Evolutionary conservation across 2,113 vertebrate genomes (phyloP), one percentile per base, ranked within the genome.

Genomic region (Sceloporus undulatus): DNA sequence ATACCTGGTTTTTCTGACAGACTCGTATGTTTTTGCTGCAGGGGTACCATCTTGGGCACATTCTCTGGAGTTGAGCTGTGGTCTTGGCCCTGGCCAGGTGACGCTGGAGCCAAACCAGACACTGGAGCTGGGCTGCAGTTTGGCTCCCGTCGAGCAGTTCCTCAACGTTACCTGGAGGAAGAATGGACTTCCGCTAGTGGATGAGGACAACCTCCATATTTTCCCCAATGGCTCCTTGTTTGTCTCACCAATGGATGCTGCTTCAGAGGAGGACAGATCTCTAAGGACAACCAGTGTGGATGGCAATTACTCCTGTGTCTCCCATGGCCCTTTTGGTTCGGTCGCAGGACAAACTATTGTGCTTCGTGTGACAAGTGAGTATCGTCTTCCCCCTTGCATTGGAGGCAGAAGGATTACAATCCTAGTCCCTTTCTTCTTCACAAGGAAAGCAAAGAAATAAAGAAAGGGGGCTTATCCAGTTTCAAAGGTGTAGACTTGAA

Each of bases 31-130:
- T 59, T 89, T 85, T 91, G 90, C 52, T 85, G 66, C 97, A 99
- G 98, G 97, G 92, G 97, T 96, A 89, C 96, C 96, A 85, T 77
- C 70, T 2, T 94, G 79, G 91, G 91, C 94, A 90, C 92, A 93
- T 78, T 98, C 97, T 0, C 92, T 99, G 95, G 98, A 98, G 94
- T 96, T 99, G 97, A 98, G 98, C 97, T 99, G 98, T 42, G 97
- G 97, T 3, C 95, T 95, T 23, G 98, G 98, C 71, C 98, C 98
- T 9, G 96, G 97, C 79, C 97, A 96, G 73, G 97, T 98, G 94
- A 95, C 98, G 71, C 93, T 99, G 95, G 97, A 98, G 85, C 97
- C 97, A 0, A 96, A 96, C 85, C 96, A 96, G 56, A 96, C 93
- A 4, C 95, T 97, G 73, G 92, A 98, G 95, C 95, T 99, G 94